phyloP scores from a whole-genome alignment of 2,113 vertebrate genomes.

The Urocitellus parryii region DNA sequence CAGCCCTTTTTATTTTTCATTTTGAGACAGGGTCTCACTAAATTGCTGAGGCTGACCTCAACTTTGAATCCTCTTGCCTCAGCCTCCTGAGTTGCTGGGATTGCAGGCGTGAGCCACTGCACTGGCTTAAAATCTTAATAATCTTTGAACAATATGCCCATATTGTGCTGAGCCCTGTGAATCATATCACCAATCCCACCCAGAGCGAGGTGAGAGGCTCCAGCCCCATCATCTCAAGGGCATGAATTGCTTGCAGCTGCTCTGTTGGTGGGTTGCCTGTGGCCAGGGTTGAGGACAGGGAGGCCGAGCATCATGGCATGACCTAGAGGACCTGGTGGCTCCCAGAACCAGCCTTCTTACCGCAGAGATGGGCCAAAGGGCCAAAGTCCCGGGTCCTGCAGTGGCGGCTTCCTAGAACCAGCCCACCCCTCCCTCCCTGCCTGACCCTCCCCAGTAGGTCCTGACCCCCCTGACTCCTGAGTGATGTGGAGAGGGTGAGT shows the following conservation, averaged over 20 bases:
- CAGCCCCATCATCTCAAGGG: background rate
- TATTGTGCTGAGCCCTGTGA: background rate
- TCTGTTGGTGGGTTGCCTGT: background rate
- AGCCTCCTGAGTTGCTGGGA: too few species aligned
- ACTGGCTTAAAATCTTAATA: background rate
- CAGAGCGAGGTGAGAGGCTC: background rate
- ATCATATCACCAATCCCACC: too few species aligned
- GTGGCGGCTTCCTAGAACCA: background rate
- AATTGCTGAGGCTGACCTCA: background rate
- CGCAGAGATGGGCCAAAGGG: background rate
- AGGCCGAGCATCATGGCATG: background rate
- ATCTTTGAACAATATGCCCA: background rate
- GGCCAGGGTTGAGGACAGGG: background rate
- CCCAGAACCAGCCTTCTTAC: background rate
- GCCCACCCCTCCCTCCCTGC: background rate
- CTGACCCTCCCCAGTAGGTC: accelerated
- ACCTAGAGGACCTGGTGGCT: background rate
- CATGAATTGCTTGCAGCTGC: background rate
- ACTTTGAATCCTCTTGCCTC: too few species aligned
- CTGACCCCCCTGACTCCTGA: background rate
- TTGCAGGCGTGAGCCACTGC: background rate
- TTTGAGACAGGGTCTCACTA: background rate
- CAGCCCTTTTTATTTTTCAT: background rate
- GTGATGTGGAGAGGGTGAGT: background rate
- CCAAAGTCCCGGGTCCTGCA: background rate